Conservation (phyloP, 2,797 vertebrate species). For the Masticophis lateralis region DNA sequence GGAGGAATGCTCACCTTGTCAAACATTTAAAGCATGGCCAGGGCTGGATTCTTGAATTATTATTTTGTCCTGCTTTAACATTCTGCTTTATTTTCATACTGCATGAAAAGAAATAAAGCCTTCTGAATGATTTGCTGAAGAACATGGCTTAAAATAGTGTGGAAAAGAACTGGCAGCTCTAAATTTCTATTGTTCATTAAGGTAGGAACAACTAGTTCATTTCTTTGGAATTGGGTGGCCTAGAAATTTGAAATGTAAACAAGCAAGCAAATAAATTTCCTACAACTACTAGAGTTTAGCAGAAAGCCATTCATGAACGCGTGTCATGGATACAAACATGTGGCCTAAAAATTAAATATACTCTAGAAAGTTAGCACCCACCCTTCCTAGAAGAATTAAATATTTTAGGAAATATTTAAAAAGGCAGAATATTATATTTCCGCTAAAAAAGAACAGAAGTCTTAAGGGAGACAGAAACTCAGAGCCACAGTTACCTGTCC, state of each 20-base stretch:
- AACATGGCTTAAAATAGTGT: neutral
- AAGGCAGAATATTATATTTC: too few relatives aligned
- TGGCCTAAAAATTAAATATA: neutral
- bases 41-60: neutral
- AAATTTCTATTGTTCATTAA: neutral
- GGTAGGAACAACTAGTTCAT: neutral
- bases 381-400: too few relatives aligned
- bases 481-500: too few relatives aligned
- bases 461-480: too few relatives aligned
- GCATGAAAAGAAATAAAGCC: neutral
- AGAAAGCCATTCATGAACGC: neutral
- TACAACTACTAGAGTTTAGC: neutral
- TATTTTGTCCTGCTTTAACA: neutral
- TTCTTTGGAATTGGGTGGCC: neutral
- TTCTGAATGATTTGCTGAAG: neutral
- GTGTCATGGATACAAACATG: neutral
- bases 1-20: neutral
- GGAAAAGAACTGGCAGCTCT: neutral
- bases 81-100: neutral
- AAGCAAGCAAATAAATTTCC: neutral
- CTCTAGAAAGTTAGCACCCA: too few relatives aligned
- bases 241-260: neutral
- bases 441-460: too few relatives aligned
- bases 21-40: neutral
- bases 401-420: too few relatives aligned